Evolutionary conservation across 2,888 invertebrate genomes (phyloP).

Genomic region (Anthophora plumipes): DNA sequence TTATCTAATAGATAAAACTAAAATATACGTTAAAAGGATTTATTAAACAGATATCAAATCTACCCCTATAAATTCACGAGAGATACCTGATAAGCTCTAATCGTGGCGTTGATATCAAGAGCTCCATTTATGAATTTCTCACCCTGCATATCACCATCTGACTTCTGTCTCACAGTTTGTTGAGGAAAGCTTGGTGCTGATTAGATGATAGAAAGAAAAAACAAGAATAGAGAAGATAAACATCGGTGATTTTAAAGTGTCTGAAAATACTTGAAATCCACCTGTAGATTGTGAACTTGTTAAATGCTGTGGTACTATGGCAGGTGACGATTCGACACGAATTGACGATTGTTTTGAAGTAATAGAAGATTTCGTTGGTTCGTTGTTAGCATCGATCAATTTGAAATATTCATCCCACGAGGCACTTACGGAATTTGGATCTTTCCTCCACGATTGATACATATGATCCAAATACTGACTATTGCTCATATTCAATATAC

Average conservation of each 20-base stretch:
- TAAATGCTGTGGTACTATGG: background rate
- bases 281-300: background rate
- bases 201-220: background rate
- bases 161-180: conserved; percentile 48
- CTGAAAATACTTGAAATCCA: background rate
- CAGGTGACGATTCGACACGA: conserved; percentile 12
- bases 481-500: conserved; percentile 74
- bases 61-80: background rate
- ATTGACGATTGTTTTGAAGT: background rate
- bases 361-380: background rate
- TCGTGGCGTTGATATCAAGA: conserved; percentile 75
- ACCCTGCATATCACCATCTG: conserved; percentile 61
- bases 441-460: conserved; percentile 75
- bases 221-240: background rate
- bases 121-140: conserved; percentile 52
- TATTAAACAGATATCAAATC: background rate
- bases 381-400: conserved; percentile 30
- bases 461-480: conserved; percentile 79
- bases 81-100: conserved; percentile 79
- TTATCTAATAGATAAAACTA: too few species aligned
- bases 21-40: background rate
- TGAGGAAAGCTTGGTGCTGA: conserved; percentile 30
- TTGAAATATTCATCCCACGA: conserved; percentile 78
- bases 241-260: background rate
- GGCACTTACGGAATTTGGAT: conserved; percentile 72